A percentile compares a stretch with the other conserved stretches of the same genome.
These are phyloP conservation scores for Serrognathus titanus DNA, from an alignment of 2,888 invertebrate genomes.

Conservation along the genomic window DNA sequence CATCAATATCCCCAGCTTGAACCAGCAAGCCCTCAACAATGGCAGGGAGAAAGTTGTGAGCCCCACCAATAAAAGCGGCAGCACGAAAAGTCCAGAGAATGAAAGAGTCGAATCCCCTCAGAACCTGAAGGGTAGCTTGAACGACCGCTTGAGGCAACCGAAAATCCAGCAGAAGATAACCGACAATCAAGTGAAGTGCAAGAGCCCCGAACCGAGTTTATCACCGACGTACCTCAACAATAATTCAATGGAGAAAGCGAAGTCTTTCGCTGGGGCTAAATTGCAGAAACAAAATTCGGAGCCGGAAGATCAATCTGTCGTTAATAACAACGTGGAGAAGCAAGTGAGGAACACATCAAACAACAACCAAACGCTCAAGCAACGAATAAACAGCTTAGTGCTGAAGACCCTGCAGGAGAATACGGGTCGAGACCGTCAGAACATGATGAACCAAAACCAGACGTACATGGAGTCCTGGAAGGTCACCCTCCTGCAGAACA, in stretches of 20 bases:
- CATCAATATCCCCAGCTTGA: constrained; percentile 40
- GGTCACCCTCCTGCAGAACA: constrained; percentile 75
- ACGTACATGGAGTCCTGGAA: constrained; percentile 68
- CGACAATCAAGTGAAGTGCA: constrained; percentile 31
- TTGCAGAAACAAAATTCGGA: constrained; percentile 2
- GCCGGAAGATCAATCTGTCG: constrained; percentile 18
- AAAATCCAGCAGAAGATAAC: constrained; percentile 37
- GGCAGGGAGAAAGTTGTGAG: background rate
- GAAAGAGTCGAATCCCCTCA: constrained; percentile 9
- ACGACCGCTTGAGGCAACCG: constrained; percentile 44
- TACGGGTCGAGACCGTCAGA: constrained; percentile 59
- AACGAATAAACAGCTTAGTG: constrained; percentile 82
- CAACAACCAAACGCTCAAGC: constrained; percentile 78
- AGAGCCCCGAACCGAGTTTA: constrained; percentile 8
- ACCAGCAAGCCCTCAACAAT: constrained; percentile 14
- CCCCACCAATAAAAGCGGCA: background rate
- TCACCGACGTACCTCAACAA: constrained; percentile 7
- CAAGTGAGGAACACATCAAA: constrained; percentile 37
- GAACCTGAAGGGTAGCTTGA: constrained; percentile 34
- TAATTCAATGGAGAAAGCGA: constrained; percentile 2
- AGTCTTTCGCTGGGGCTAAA: constrained; percentile 23
- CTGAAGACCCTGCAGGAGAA: constrained; percentile 88
- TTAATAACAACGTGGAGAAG: constrained; percentile 8
- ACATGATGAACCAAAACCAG: constrained; percentile 38
- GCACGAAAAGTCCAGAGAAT: background rate